Evolutionary conservation across 1,140 invertebrate species (phyloP), one percentile per base, ranked within the genome.

Genomic region (Anastrepha obliqua): DNA sequence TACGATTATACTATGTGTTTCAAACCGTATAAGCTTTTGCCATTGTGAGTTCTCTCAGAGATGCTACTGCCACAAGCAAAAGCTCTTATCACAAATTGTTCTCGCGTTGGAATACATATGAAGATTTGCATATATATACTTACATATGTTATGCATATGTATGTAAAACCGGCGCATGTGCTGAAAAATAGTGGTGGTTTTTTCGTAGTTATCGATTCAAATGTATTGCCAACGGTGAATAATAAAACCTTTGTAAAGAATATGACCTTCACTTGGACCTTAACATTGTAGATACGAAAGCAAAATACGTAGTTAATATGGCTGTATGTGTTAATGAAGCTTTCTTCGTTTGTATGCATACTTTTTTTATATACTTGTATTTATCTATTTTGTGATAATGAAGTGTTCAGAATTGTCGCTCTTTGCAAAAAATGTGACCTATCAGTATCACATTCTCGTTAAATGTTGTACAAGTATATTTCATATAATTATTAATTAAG

Each of bases 241-340:
- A 39, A 29, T 11, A 67, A 29, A 67, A 29, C 64, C 64, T 62
- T 62, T 62, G 60, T 78, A 17, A 39, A 78, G 51, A 78, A 78
- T 78, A 51, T 81, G 47, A 81, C 74, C 74, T 81, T 81, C 74
- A 81, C 17, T 55, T 20, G 44, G 74, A 81, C 74, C 74, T 81
- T 81, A 81, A 55, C 74, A 81, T 55, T 81, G n/a, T 42, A 11
- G n/a, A 55, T 55, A 55, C 11, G 51, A 55, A 55, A 55, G 51
- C 11, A 8, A 55, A 55, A 55, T 55, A 11, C 51, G 11, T 29
- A 29, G 29, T 29, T 29, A 29, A 29, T 29, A 29, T 29, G 29
- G 29, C 29, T 29, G 29, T 29, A 29, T 29, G 29, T 29, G 29
- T 55, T 55, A 55, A 55, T 11, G 11, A 55, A 55, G 51, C 51